A percentile compares a stretch with the other conserved stretches of the same genome.
phyloP scores from a whole-genome alignment of 2,797 vertebrate genomes.

The Ceyx erithaca region DNA sequence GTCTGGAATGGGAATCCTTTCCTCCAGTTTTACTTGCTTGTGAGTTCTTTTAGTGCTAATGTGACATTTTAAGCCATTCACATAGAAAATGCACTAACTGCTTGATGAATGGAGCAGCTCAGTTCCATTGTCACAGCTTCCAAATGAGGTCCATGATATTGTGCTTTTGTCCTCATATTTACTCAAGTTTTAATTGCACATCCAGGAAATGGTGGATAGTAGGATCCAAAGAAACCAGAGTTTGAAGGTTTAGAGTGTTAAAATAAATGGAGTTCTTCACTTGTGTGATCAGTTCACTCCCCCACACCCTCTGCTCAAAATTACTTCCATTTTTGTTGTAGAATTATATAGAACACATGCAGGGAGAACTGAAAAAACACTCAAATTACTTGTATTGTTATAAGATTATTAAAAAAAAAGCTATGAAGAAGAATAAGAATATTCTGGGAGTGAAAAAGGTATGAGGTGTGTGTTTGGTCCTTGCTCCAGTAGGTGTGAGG shows the following conservation, averaged over 20 bases:
- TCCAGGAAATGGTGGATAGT: background rate
- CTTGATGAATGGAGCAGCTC: background rate
- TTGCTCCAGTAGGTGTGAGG: background rate
- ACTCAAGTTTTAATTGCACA: background rate
- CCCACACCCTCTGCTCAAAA: no score
- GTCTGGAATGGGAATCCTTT: constrained; percentile 5
- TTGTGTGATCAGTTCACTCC: background rate
- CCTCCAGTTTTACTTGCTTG: background rate
- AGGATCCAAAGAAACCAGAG: background rate
- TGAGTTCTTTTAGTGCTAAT: background rate
- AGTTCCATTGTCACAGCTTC: background rate
- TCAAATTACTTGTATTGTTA: background rate
- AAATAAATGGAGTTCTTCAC: background rate
- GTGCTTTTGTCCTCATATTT: background rate
- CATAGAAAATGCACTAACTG: background rate
- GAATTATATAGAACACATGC: background rate
- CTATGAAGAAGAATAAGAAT: background rate
- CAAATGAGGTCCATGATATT: background rate
- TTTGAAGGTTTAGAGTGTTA: background rate
- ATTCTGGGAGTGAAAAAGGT: background rate
- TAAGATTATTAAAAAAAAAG: background rate
- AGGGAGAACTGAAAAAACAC: background rate
- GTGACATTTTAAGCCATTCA: background rate
- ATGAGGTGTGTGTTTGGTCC: background rate
- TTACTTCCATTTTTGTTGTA: background rate